A percentile compares a stretch with the other conserved stretches of the same genome.
Evolutionary conservation across 2,888 invertebrate genomes (phyloP).

Genomic region (Agrotis puta): DNA sequence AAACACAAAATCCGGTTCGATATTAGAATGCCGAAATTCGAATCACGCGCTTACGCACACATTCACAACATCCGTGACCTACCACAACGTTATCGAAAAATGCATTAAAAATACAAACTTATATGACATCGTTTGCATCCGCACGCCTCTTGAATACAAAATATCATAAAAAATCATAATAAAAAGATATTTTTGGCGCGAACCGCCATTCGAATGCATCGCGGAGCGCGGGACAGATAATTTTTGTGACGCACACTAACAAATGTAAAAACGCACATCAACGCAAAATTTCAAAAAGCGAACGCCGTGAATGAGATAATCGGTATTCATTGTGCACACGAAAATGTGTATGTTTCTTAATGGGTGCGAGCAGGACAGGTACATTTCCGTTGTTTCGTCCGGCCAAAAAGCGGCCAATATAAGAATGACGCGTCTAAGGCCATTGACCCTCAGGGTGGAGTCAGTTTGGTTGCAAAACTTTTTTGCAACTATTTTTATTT

Average conservation of each 20-base stretch:
- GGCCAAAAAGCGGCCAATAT: slow-evolving; percentile 90
- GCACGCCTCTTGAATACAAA: slow-evolving; percentile 73
- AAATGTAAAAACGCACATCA: slow-evolving; percentile 76
- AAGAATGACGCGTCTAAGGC: slow-evolving; percentile 90
- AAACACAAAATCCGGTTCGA: slow-evolving; percentile 74
- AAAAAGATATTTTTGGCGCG: slow-evolving; percentile 80
- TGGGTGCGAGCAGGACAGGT: slow-evolving; percentile 78
- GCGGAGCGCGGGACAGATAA: slow-evolving; percentile 81
- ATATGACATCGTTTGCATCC: slow-evolving; percentile 65
- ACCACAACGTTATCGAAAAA: slow-evolving; percentile 80
- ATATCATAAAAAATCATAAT: slow-evolving; percentile 80
- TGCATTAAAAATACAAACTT: slow-evolving; percentile 71
- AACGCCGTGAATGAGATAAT: slow-evolving; percentile 85
- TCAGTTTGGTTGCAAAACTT: slow-evolving; percentile 68
- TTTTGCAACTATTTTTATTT: slow-evolving; percentile 65
- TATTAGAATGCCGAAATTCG: slow-evolving; percentile 84
- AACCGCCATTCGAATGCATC: slow-evolving; percentile 79
- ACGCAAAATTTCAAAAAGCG: slow-evolving; percentile 84
- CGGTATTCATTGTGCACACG: slow-evolving; percentile 88
- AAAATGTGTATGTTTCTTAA: slow-evolving; percentile 80
- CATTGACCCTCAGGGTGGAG: slow-evolving; percentile 81
- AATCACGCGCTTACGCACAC: slow-evolving; percentile 75
- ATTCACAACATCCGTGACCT: slow-evolving; percentile 77
- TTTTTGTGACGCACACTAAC: slow-evolving; percentile 84
- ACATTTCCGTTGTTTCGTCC: slow-evolving; percentile 81